A percentile compares a stretch with the other conserved stretches of the same genome.
These are phyloP conservation scores for Acanthis flammea DNA, from an alignment of 2,797 vertebrate genomes.

Conservation along the genomic window DNA sequence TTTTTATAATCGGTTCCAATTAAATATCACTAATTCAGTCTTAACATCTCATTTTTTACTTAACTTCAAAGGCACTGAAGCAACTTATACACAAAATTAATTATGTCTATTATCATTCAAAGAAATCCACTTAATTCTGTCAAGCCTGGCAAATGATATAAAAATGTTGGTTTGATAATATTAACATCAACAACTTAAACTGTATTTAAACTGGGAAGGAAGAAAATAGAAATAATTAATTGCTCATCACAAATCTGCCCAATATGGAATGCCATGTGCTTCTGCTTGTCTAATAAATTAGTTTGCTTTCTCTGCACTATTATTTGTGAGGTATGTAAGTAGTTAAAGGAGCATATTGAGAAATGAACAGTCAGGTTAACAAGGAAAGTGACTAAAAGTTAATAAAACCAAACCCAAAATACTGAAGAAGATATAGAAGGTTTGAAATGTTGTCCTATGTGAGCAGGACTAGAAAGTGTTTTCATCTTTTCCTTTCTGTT, in stretches of 20 bases:
- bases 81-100: slow-evolving; percentile 65
- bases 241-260: slow-evolving; percentile 67
- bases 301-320: slow-evolving; percentile 22
- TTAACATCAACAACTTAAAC: slow-evolving; percentile 48
- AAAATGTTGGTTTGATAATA: slow-evolving; percentile 51
- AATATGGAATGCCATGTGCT: slow-evolving; percentile 67
- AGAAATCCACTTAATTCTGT: slow-evolving; percentile 62
- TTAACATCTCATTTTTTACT: slow-evolving; percentile 57
- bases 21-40: slow-evolving; percentile 49
- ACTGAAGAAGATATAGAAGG: neutral
- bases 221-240: slow-evolving; percentile 72
- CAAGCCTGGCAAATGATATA: slow-evolving; percentile 52
- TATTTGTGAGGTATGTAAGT: slow-evolving; percentile 37
- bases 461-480: neutral
- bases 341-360: slow-evolving; percentile 45
- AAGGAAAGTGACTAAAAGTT: slow-evolving; percentile 38
- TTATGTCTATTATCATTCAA: slow-evolving; percentile 63
- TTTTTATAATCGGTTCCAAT: slow-evolving; percentile 57
- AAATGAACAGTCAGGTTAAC: slow-evolving; percentile 47
- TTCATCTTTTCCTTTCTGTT: neutral
- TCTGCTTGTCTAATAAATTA: slow-evolving; percentile 64
- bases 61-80: slow-evolving; percentile 31
- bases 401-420: slow-evolving; percentile 30
- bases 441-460: neutral
- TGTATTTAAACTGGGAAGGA: slow-evolving; percentile 39